Evolutionary conservation across 2,888 invertebrate genomes (phyloP), one percentile per base, ranked within the genome.

Genomic region (Anticlea derivata): DNA sequence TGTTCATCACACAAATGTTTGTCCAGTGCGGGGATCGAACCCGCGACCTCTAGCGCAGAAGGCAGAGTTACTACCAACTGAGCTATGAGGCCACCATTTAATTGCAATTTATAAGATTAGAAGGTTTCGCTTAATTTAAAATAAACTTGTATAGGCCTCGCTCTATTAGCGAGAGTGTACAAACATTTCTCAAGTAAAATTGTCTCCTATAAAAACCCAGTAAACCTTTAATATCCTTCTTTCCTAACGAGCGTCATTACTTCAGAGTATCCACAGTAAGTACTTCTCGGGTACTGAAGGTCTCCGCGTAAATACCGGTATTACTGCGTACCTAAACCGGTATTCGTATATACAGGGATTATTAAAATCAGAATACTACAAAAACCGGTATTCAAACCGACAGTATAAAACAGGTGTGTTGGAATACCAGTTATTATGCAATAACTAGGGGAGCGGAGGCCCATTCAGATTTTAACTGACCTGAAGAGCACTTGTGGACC

Each of bases 201-300:
- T 31, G 31, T 41, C 41, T 12, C 23, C 41, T 31, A 41, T 41
- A 41, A 41, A 41, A 41, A 41, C 13, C 31, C 41, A 31, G 11
- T 41, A 41, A 41, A 41, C 31, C 41, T 35, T 35, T 35, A 35
- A 35, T 35, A 39, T 39, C 27, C 31, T 7, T 41, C 23, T 30
- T 30, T 20, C 27, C 12, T 31, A 41, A 31, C 41, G 41, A 41
- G 40, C 1, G 13, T 7, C 41, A 41, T 41, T 37, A 37, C 40
- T 40, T 7, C 20, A 6, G 8, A 27, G 38, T 27, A 38, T n/a
- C 26, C 12, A 26, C 24, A 38, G 26, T 38, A 27, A 27, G 26
- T 38, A 20, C 17, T 8, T 39, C n/a, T 23, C 37, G 22, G 39
- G 7, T 40, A 7, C 22, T 22, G 11, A 11, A 30, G 30, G 3